Evolutionary conservation across 2,888 invertebrate species (phyloP).

Genomic region (Ceriagrion tenellum): DNA sequence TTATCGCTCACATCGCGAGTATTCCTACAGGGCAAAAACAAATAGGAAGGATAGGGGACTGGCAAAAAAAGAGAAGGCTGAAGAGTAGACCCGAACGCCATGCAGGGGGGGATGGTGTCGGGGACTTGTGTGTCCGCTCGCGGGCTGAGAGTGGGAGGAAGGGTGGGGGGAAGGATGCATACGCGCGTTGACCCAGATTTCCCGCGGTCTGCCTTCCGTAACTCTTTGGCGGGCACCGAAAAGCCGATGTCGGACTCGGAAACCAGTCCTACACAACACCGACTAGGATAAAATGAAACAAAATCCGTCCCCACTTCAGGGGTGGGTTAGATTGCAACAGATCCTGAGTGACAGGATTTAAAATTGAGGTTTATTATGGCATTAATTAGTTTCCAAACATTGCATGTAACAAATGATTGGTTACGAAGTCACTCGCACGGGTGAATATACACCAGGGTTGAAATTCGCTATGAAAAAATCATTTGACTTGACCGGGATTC

Average conservation of each 20-base stretch:
- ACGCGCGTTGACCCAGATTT: not conserved
- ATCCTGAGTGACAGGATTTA: too few species aligned
- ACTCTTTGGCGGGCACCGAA: not conserved
- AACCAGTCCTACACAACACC: not conserved
- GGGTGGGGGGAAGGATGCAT: not conserved
- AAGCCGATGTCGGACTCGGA: not conserved
- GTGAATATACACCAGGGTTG: too few species aligned
- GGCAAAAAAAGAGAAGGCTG: not conserved
- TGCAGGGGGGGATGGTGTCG: not conserved
- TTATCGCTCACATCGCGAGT: not conserved
- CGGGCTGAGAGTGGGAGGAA: not conserved
- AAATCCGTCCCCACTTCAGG: too few species aligned
- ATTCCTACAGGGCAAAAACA: slow-evolving; percentile 2
- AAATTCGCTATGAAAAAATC: too few species aligned
- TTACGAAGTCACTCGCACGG: too few species aligned
- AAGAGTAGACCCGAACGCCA: not conserved
- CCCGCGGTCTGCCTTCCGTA: not conserved
- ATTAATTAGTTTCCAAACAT: too few species aligned
- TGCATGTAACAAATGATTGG: too few species aligned
- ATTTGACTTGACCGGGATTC: too few species aligned
- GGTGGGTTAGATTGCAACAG: too few species aligned
- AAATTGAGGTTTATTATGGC: too few species aligned
- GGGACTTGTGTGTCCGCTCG: slow-evolving; percentile 4
- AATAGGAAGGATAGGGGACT: not conserved
- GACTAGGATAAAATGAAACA: not conserved